These are phyloP conservation scores for Clusia tigrina DNA, from an alignment of 2,888 invertebrate species.

Conservation along the genomic window DNA sequence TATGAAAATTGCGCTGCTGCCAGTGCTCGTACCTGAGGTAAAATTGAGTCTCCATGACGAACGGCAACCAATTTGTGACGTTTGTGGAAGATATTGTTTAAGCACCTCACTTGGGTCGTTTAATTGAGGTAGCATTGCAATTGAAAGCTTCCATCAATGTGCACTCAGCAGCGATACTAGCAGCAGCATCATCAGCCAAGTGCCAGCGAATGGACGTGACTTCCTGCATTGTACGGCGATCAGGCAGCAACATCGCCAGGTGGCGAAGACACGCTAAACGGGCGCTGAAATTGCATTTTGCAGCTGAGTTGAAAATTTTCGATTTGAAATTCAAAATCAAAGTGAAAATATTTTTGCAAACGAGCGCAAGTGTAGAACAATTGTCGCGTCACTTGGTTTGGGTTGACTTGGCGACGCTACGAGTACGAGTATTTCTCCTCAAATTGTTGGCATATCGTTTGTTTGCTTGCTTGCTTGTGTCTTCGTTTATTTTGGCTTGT, in stretches of 20 bases:
- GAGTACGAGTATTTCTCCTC: slow-evolving; percentile 7
- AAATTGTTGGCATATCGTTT: slow-evolving; percentile 7
- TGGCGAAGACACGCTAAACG: slow-evolving; percentile 19
- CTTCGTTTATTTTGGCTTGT: slow-evolving; percentile 27
- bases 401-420: no score
- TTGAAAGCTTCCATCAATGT: no score
- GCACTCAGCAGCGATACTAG: no score
- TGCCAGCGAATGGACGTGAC: slow-evolving; percentile 16
- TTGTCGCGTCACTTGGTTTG: background rate
- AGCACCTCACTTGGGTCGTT: no score
- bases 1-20: no score
- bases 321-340: slow-evolving; percentile 12
- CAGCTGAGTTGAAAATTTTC: slow-evolving; percentile 23
- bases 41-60: no score
- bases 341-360: background rate
- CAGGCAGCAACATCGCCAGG: background rate
- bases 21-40: no score
- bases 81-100: no score
- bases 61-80: no score
- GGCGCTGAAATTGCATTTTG: slow-evolving; percentile 15
- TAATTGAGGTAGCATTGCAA: no score
- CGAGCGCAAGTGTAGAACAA: slow-evolving; percentile 4
- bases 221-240: slow-evolving; percentile 5
- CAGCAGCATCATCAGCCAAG: background rate
- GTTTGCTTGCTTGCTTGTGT: slow-evolving; percentile 31